Percentiles rank a stretch among this genome's conserved stretches.
These are phyloP conservation scores for Quiscalus mexicanus DNA, from an alignment of 2,113 vertebrate species.

Conservation along the genomic window DNA sequence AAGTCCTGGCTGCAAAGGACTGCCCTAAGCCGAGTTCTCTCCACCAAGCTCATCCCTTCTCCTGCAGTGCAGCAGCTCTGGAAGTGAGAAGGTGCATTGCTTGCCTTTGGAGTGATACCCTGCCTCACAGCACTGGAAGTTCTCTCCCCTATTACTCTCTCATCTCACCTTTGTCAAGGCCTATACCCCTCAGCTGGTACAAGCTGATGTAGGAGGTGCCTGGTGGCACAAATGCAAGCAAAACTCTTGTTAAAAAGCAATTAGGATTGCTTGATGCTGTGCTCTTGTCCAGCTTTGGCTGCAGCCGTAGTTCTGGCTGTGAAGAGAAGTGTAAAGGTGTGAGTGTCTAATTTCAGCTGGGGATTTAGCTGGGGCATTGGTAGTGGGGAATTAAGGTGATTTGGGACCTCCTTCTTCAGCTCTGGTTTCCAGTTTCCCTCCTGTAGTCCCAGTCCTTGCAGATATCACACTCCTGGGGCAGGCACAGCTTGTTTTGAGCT, in stretches of 20 bases:
- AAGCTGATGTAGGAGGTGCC: not conserved
- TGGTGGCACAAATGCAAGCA: not conserved
- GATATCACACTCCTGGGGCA: accelerated
- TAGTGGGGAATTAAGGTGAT: not conserved
- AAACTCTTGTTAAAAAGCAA: not conserved
- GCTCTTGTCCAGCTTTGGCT: not conserved
- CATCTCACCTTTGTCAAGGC: not conserved
- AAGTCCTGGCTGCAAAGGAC: not conserved
- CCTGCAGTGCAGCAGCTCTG: not conserved
- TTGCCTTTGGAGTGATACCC: not conserved
- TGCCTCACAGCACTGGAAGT: accelerated
- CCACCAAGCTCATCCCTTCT: not conserved
- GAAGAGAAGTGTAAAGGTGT: not conserved
- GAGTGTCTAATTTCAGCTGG: not conserved
- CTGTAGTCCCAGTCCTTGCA: not conserved
- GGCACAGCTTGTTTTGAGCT: not conserved
- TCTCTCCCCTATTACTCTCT: not conserved
- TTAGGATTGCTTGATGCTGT: not conserved
- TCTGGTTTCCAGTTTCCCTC: not conserved
- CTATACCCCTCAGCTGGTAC: not conserved
- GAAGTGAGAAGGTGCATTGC: accelerated
- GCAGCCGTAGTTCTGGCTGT: not conserved
- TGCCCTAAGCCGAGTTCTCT: not conserved
- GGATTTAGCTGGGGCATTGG: not conserved
- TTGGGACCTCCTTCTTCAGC: not conserved